Evolutionary conservation across 2,113 vertebrate genomes (phyloP).

Genomic region (Varanus komodoensis): DNA sequence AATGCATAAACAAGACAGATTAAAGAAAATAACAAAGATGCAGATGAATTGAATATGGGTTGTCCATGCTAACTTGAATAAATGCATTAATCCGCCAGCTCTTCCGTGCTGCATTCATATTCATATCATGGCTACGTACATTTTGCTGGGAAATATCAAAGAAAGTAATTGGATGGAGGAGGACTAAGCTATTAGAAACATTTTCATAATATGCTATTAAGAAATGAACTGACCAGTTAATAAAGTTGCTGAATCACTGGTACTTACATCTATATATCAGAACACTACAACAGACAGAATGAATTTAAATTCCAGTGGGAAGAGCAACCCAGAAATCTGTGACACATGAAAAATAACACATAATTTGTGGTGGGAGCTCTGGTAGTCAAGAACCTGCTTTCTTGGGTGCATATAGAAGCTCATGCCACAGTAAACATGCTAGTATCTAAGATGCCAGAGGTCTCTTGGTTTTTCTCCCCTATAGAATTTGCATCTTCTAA

Average conservation of each 20-base stretch:
- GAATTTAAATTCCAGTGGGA: background rate
- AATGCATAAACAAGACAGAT: conserved; percentile 50
- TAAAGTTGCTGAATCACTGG: background rate
- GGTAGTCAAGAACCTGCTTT: background rate
- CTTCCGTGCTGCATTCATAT: conserved; percentile 47
- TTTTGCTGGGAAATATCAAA: conserved; percentile 34
- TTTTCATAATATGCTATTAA: conserved; percentile 23
- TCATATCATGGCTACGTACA: conserved; percentile 29
- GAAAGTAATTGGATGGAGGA: background rate
- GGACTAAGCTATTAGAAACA: conserved; percentile 1
- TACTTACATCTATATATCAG: background rate
- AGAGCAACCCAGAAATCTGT: conserved; percentile 25
- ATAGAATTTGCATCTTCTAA: background rate
- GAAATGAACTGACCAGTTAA: conserved; percentile 24
- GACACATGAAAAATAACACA: background rate
- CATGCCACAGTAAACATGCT: background rate
- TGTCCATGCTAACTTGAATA: conserved; percentile 57
- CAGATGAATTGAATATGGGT: conserved; percentile 54
- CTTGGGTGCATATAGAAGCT: background rate
- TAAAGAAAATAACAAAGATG: conserved; percentile 62
- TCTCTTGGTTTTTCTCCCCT: background rate
- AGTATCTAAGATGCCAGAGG: background rate
- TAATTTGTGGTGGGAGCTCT: background rate
- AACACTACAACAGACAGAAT: background rate
- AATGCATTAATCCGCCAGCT: conserved; percentile 54